These are phyloP conservation scores for Phenacoccus solenopsis DNA, from an alignment of 1,140 invertebrate species.

Conservation along the genomic window DNA sequence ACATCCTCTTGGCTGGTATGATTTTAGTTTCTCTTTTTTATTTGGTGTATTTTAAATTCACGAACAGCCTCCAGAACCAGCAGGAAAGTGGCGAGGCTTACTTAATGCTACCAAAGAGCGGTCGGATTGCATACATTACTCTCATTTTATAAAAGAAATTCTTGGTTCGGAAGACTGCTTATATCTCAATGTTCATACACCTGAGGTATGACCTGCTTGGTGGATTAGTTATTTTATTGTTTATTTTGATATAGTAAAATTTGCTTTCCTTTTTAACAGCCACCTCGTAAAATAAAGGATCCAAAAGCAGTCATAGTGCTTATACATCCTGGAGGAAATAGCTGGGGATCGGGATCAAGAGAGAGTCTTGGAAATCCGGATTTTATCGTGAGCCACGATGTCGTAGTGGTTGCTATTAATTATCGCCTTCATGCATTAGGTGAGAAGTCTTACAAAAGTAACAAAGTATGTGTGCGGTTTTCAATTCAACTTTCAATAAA, in stretches of 20 bases:
- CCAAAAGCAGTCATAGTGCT: not conserved
- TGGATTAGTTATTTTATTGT: too few species aligned
- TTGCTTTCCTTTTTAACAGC: not conserved
- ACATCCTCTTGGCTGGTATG: too few species aligned
- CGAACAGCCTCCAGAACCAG: slow-evolving; percentile 19
- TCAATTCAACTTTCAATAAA: not conserved
- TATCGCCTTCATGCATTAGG: slow-evolving; percentile 14
- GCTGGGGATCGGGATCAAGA: not conserved
- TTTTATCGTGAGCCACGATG: slow-evolving; percentile 8
- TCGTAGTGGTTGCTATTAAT: slow-evolving; percentile 7
- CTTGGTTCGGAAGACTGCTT: slow-evolving; percentile 25
- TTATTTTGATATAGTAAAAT: too few species aligned
- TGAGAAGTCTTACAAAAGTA: too few species aligned
- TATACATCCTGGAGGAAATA: not conserved
- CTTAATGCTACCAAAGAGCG: slow-evolving; percentile 22
- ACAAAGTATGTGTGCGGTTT: not conserved
- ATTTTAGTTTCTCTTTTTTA: too few species aligned
- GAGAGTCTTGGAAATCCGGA: not conserved
- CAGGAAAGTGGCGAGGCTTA: slow-evolving; percentile 19
- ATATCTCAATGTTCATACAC: slow-evolving; percentile 23
- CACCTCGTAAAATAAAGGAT: not conserved
- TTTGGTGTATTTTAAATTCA: not conserved
- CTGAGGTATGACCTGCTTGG: slow-evolving; percentile 10
- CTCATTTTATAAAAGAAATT: not conserved
- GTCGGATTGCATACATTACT: not conserved